Evolutionary conservation across 2,797 vertebrate species (phyloP).

Genomic region (Argya squamiceps): DNA sequence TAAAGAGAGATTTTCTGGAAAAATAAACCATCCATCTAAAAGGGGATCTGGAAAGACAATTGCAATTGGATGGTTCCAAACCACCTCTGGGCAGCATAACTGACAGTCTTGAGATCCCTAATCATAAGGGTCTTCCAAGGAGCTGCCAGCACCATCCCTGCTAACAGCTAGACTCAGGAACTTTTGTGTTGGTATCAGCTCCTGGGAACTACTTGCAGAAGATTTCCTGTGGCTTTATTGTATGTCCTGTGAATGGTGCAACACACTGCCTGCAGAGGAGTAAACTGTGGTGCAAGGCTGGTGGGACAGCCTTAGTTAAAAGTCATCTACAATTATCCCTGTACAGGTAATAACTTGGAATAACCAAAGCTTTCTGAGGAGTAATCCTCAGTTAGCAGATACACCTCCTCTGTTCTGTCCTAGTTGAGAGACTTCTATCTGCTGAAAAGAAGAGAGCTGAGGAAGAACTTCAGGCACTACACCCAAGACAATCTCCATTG

Average conservation of each 20-base stretch:
- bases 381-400: not conserved
- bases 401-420: not conserved
- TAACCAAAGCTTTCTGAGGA: not conserved
- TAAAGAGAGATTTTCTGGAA: not conserved
- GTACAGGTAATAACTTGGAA: not conserved
- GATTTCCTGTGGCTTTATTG: not conserved
- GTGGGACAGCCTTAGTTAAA: not conserved
- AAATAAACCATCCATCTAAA: not conserved
- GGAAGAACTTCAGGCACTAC: not conserved
- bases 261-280: not conserved
- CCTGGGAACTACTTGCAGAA: not conserved
- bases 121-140: not conserved
- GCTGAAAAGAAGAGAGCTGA: not conserved
- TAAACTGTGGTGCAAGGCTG: not conserved
- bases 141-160: not conserved
- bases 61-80: not conserved
- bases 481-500: fast-evolving
- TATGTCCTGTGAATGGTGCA: not conserved
- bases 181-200: not conserved
- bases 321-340: not conserved
- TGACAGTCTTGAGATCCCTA: not conserved
- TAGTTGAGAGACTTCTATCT: not conserved
- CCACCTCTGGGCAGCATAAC: not conserved
- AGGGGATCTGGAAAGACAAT: not conserved
- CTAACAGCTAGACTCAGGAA: not conserved